These are phyloP conservation scores for Microcebus murinus DNA, from an alignment of 2,113 vertebrate genomes.

Conservation along the genomic window DNA sequence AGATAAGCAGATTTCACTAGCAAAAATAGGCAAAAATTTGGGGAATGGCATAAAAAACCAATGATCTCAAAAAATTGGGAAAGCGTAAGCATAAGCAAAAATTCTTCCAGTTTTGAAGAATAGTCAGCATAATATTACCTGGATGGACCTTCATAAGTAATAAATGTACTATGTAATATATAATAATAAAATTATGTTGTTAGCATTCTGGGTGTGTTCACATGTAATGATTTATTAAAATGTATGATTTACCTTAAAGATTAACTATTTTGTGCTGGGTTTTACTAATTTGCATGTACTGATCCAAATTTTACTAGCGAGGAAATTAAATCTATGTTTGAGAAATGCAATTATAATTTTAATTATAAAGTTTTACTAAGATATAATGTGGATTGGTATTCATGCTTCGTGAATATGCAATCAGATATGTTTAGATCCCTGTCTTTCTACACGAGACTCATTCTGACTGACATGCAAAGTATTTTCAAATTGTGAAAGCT, in stretches of 20 bases:
- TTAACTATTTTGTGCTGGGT: neutral
- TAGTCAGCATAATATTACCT: neutral
- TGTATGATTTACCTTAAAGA: neutral
- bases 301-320: neutral
- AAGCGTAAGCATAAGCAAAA: neutral
- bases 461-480: neutral
- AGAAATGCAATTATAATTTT: slow-evolving; percentile 26
- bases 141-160: neutral
- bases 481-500: neutral
- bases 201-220: neutral
- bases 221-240: neutral
- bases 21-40: neutral
- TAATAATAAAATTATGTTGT: neutral
- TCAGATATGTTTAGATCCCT: neutral
- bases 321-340: neutral
- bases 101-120: neutral
- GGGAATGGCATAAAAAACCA: neutral
- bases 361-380: neutral
- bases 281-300: slow-evolving; percentile 24
- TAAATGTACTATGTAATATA: neutral
- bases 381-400: neutral
- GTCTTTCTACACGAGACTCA: neutral
- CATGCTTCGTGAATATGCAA: neutral
- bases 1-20: neutral
- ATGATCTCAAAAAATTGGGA: neutral